These are phyloP conservation scores for Apodemus speciosus DNA, from an alignment of 2,113 vertebrate species.

Conservation along the genomic window DNA sequence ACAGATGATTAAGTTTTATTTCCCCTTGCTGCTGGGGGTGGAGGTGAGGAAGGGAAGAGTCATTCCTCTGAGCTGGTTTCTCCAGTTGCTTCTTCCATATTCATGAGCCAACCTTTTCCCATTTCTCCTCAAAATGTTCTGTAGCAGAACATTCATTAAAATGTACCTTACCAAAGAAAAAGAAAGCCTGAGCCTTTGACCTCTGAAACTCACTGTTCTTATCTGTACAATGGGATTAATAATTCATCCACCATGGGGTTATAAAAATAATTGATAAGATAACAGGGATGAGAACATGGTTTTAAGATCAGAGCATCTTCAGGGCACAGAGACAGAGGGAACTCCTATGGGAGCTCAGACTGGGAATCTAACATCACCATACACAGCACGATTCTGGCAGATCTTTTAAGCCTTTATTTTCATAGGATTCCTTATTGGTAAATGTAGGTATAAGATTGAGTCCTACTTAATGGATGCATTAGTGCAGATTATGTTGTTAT, in stretches of 20 bases:
- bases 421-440: background rate
- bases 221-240: constrained; percentile 50
- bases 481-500: background rate
- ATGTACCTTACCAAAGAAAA: background rate
- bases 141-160: background rate
- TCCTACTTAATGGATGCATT: background rate
- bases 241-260: background rate
- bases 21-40: constrained; percentile 21
- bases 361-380: rapidly evolving
- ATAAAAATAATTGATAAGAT: background rate
- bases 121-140: constrained; percentile 2
- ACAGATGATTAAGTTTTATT: constrained; percentile 62
- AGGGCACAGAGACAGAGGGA: background rate
- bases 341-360: background rate
- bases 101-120: background rate
- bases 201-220: background rate
- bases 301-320: background rate
- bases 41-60: constrained; percentile 39
- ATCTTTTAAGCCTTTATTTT: background rate
- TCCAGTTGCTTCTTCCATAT: background rate
- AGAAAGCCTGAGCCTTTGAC: background rate
- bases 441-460: background rate
- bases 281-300: background rate
- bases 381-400: background rate
- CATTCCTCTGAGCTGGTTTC: constrained; percentile 38